A percentile compares a stretch with the other conserved stretches of the same genome.
These are phyloP conservation scores for Trichonephila inaurata DNA, from an alignment of 1,140 invertebrate genomes.

Conservation along the genomic window DNA sequence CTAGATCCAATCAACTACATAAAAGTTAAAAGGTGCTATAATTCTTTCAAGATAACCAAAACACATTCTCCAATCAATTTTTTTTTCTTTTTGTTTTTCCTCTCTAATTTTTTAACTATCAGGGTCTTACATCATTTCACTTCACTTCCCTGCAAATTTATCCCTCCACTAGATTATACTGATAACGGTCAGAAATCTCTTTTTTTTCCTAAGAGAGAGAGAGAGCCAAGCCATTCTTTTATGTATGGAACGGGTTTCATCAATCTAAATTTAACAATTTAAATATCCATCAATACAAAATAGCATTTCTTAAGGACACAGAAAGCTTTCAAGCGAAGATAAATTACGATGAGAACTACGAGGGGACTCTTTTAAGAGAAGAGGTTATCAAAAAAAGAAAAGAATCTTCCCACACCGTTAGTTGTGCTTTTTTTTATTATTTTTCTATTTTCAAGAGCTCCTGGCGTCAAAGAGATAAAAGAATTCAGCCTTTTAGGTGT, in stretches of 20 bases:
- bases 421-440: neutral
- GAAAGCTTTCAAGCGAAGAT: constrained; percentile 53
- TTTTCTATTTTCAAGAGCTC: neutral
- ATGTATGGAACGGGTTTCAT: neutral
- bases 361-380: neutral
- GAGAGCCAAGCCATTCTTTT: neutral
- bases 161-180: constrained; percentile 26
- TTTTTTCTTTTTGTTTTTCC: too few relatives aligned
- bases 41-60: too few relatives aligned
- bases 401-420: neutral
- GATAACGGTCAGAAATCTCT: constrained; percentile 20
- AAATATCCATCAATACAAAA: constrained; percentile 65
- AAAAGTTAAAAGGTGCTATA: too few relatives aligned
- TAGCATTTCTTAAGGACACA: constrained; percentile 45
- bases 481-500: constrained; percentile 17
- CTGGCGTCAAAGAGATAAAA: constrained; percentile 36
- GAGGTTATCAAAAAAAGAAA: neutral
- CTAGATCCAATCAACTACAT: too few relatives aligned
- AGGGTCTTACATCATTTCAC: constrained; percentile 25
- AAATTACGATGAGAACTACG: constrained; percentile 16
- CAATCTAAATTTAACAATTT: constrained; percentile 63
- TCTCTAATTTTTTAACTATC: too few relatives aligned
- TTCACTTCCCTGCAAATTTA: constrained; percentile 17
- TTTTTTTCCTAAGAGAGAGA: neutral
- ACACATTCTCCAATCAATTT: too few relatives aligned